Conservation (phyloP, 2,797 vertebrate genomes). For the Sparus aurata region DNA sequence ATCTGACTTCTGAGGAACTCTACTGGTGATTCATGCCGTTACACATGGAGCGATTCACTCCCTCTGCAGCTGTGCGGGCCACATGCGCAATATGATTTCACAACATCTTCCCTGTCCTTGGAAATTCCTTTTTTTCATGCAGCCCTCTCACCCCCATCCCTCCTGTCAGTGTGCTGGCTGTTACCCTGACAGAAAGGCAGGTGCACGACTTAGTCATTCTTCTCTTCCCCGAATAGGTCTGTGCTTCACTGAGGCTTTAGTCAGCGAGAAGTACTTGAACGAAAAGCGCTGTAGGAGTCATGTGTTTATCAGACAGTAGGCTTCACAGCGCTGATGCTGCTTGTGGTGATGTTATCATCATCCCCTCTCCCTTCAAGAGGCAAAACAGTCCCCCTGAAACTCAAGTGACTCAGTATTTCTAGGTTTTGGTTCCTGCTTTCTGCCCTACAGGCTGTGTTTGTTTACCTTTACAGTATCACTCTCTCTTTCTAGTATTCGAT, state of each 20-base stretch:
- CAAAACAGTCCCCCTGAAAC: slow-evolving; percentile 23
- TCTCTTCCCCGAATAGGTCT: slow-evolving; percentile 57
- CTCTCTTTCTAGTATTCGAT: slow-evolving; percentile 32
- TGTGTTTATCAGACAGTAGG: slow-evolving; percentile 58
- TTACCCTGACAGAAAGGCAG: slow-evolving; percentile 73
- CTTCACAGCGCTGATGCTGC: slow-evolving; percentile 24
- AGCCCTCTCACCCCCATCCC: slow-evolving; percentile 54
- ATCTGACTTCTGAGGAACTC: slow-evolving; percentile 80
- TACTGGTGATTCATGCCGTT: slow-evolving; percentile 82
- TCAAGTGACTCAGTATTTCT: slow-evolving; percentile 69
- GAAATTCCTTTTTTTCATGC: slow-evolving; percentile 77
- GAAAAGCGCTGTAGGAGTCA: slow-evolving; percentile 47
- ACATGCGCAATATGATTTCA: slow-evolving; percentile 84
- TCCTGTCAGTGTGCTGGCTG: slow-evolving; percentile 63
- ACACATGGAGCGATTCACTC: slow-evolving; percentile 77
- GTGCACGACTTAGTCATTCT: slow-evolving; percentile 77
- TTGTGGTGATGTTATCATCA: slow-evolving; percentile 55
- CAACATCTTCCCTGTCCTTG: slow-evolving; percentile 84
- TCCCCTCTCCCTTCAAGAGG: slow-evolving; percentile 35
- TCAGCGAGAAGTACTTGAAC: slow-evolving; percentile 47
- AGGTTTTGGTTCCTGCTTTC: slow-evolving; percentile 35
- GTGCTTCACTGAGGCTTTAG: slow-evolving; percentile 50
- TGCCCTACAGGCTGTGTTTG: slow-evolving; percentile 15
- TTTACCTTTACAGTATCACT: slow-evolving; percentile 36
- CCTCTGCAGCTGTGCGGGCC: slow-evolving; percentile 83